Conservation (phyloP, 2,113 vertebrate species). For the Cynopterus brachyotis region DNA sequence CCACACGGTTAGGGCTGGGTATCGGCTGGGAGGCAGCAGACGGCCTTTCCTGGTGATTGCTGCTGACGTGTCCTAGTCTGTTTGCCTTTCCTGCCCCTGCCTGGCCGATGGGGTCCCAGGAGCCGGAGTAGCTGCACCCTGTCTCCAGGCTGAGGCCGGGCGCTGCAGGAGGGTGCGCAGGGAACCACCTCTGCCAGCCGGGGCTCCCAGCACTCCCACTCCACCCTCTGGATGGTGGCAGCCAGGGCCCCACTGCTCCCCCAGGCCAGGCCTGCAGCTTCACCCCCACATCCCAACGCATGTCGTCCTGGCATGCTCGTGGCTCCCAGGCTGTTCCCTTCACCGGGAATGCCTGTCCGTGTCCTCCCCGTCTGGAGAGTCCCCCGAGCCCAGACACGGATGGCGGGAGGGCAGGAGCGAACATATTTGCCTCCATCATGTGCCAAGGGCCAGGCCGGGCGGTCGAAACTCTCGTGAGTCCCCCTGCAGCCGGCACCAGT, state of each 20-base stretch:
- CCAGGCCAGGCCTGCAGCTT: neutral
- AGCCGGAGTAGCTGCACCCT: rapidly evolving
- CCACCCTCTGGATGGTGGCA: neutral
- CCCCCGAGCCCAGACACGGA: neutral
- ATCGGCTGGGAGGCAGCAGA: neutral
- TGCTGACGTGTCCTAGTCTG: neutral
- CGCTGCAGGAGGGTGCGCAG: neutral
- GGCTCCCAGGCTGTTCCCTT: neutral
- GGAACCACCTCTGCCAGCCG: neutral
- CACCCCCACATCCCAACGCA: neutral
- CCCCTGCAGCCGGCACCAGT: neutral
- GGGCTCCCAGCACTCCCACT: rapidly evolving
- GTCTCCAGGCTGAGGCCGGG: neutral
- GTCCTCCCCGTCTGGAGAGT: neutral
- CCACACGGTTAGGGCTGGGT: neutral
- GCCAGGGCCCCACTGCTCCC: neutral
- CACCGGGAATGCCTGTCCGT: neutral
- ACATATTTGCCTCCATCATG: neutral
- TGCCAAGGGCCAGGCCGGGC: rapidly evolving
- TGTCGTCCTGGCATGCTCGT: rapidly evolving
- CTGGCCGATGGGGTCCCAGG: neutral
- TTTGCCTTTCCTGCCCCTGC: neutral
- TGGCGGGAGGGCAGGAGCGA: neutral
- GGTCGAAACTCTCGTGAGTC: rapidly evolving
- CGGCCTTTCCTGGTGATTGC: neutral